phyloP scores from a whole-genome alignment of 1,140 invertebrate species.

The Semibalanus balanoides region DNA sequence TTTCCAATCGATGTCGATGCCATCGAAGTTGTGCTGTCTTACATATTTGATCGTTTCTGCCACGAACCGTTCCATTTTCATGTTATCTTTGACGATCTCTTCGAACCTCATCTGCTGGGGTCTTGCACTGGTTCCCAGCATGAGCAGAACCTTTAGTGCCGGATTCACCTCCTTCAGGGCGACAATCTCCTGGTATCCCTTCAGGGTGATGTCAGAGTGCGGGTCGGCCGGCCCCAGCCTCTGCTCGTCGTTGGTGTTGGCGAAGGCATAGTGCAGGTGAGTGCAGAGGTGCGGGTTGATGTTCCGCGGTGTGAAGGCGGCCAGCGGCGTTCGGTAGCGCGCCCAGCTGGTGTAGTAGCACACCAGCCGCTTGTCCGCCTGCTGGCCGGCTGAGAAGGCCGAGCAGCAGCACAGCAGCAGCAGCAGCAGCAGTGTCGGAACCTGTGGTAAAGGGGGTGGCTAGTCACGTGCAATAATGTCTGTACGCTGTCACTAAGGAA shows the following conservation, averaged over 20 bases:
- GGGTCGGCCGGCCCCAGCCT: background rate
- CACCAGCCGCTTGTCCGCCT: conserved; percentile 37
- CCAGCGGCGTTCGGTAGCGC: conserved; percentile 39
- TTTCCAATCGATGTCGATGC: background rate
- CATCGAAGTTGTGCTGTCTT: background rate
- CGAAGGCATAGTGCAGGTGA: conserved; percentile 1
- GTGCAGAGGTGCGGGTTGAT: background rate
- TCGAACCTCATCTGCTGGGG: background rate
- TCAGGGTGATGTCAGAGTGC: background rate
- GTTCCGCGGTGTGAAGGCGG: background rate
- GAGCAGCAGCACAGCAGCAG: no score
- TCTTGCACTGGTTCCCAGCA: background rate
- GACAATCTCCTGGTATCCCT: background rate
- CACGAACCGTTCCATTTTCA: background rate
- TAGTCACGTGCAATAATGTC: no score
- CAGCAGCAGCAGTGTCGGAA: no score
- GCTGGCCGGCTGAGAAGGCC: no score
- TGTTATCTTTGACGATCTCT: background rate
- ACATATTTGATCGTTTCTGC: background rate
- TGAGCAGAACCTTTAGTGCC: background rate
- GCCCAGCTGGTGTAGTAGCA: conserved; percentile 98
- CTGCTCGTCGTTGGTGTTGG: background rate
- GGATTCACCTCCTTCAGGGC: background rate
- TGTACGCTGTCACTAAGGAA: no score
- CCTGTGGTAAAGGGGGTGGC: no score